phyloP scores from a whole-genome alignment of 2,797 vertebrate genomes.

The Squalus acanthias region DNA sequence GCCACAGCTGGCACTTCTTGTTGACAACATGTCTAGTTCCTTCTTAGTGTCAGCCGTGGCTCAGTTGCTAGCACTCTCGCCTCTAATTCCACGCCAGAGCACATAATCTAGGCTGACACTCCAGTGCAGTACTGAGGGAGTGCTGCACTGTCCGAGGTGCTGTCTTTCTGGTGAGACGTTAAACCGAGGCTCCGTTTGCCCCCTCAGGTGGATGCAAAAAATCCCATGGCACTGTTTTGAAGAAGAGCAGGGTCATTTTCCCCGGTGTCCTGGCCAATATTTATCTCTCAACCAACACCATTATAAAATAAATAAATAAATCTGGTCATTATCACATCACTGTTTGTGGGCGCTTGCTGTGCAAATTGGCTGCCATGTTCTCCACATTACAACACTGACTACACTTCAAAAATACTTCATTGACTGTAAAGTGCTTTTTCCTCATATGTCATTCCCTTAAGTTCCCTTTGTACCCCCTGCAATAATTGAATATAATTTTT shows the following conservation, averaged over 20 bases:
- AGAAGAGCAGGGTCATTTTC: no score
- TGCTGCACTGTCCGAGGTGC: no score
- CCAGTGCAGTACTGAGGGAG: no score
- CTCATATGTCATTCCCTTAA: not conserved
- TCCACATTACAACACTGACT: not conserved
- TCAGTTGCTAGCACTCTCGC: not conserved
- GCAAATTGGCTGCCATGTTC: not conserved
- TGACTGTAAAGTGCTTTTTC: not conserved
- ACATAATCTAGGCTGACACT: not conserved
- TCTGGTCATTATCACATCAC: no score
- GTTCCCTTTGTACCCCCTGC: not conserved
- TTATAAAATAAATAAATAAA: no score
- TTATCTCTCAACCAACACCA: no score
- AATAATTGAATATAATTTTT: not conserved
- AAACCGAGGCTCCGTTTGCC: no score
- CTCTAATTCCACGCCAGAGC: not conserved
- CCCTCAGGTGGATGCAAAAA: no score
- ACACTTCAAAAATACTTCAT: not conserved
- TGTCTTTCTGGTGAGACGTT: no score
- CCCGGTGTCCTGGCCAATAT: no score
- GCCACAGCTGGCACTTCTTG: not conserved
- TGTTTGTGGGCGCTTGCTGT: not conserved
- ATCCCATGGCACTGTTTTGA: no score
- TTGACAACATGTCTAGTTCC: not conserved
- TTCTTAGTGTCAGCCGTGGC: not conserved